Conservation (phyloP, 2,113 vertebrate genomes). For the Halcyon malimbica region DNA sequence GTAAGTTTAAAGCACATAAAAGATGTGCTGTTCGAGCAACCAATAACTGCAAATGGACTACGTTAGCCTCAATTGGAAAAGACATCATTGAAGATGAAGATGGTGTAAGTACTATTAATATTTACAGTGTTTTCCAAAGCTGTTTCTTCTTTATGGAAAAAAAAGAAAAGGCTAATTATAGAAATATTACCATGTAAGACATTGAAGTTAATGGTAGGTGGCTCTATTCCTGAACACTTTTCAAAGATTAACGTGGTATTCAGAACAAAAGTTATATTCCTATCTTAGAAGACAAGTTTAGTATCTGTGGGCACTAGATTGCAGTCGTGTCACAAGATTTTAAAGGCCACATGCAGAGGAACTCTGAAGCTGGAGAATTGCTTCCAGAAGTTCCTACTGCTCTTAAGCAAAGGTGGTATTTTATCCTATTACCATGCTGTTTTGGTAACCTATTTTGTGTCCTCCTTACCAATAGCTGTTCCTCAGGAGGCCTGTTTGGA, state of each 20-base stretch:
- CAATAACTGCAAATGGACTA: conserved; percentile 99
- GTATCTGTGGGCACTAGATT: background rate
- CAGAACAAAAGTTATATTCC: background rate
- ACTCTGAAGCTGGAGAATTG: background rate
- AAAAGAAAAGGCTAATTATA: background rate
- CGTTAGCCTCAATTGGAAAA: conserved; percentile 93
- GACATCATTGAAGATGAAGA: conserved; percentile 98
- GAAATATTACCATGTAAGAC: background rate
- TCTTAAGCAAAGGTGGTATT: background rate
- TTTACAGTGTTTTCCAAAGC: background rate
- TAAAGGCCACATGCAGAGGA: background rate
- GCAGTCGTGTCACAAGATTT: background rate
- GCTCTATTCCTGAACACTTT: background rate
- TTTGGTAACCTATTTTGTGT: background rate
- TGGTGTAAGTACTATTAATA: conserved; percentile 81
- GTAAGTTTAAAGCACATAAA: conserved; percentile 99
- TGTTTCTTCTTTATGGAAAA: background rate
- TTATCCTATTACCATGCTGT: background rate
- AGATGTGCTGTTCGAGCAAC: conserved; percentile 95
- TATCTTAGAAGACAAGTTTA: background rate
- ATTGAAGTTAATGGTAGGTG: background rate
- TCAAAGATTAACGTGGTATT: background rate
- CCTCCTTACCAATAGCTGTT: background rate
- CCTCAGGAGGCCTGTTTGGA: background rate
- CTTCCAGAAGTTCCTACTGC: background rate